A percentile compares a stretch with the other conserved stretches of the same genome.
Evolutionary conservation across 2,888 invertebrate species (phyloP).

Genomic region (Dynastes grantii): DNA sequence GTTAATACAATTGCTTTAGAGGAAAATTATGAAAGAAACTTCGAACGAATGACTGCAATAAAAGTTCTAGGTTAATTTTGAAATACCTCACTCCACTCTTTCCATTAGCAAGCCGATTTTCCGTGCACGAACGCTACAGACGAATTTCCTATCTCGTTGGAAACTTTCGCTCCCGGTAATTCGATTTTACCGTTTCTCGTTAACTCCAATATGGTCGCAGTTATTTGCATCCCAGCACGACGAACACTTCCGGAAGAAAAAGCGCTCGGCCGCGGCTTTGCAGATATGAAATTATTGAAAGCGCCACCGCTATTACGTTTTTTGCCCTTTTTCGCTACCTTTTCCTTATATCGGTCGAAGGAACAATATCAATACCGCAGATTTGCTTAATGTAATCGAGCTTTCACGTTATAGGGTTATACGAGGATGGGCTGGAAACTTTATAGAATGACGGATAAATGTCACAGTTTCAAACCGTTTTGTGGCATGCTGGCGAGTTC

Average conservation of each 20-base stretch:
- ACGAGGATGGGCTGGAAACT: no score
- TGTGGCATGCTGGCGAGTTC: no score
- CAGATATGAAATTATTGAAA: neutral
- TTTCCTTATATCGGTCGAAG: neutral
- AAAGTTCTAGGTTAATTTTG: conserved; percentile 9
- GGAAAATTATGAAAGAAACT: neutral
- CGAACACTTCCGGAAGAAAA: neutral
- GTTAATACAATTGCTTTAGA: neutral
- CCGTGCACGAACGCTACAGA: neutral
- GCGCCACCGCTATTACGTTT: neutral
- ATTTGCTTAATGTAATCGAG: neutral
- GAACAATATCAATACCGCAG: neutral
- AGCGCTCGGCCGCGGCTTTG: neutral
- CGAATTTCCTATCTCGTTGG: neutral
- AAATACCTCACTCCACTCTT: neutral
- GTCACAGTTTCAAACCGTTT: no score
- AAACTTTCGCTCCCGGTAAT: conserved; percentile 1
- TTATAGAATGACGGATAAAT: no score
- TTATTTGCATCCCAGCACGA: neutral
- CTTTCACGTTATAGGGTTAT: no score
- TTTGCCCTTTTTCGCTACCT: neutral
- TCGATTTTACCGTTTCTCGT: neutral
- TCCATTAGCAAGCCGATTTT: conserved; percentile 6
- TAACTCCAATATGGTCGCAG: conserved; percentile 10
- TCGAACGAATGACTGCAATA: neutral